phyloP scores from a whole-genome alignment of 2,113 vertebrate species.

The Rissa tridactyla region DNA sequence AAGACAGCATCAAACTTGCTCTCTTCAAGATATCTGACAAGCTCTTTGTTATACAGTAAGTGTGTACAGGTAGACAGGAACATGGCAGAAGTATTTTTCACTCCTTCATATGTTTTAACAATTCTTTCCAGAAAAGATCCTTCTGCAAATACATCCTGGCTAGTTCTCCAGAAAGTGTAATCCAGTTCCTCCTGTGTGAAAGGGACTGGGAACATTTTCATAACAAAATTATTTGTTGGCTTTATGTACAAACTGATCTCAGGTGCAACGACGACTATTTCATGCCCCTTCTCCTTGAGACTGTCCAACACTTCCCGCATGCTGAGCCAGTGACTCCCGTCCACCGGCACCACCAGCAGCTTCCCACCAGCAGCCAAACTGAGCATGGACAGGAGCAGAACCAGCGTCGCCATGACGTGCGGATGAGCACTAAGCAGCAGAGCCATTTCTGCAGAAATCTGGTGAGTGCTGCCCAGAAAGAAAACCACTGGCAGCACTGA shows the following conservation, averaged over 20 bases:
- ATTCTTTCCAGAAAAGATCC: slow-evolving; percentile 63
- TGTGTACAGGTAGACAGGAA: slow-evolving; percentile 58
- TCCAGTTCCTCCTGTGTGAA: slow-evolving; percentile 53
- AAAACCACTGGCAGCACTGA: rapidly evolving
- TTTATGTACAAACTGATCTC: slow-evolving; percentile 71
- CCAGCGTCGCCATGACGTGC: not conserved
- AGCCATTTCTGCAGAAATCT: not conserved
- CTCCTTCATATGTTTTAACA: not conserved
- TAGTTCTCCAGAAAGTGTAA: not conserved
- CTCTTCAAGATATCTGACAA: slow-evolving; percentile 72
- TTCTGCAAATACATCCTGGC: not conserved
- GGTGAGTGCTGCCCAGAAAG: not conserved
- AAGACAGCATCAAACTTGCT: slow-evolving; percentile 75
- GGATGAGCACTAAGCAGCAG: rapidly evolving
- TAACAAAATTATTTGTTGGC: slow-evolving; percentile 44
- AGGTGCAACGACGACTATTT: slow-evolving; percentile 75
- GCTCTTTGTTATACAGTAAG: slow-evolving; percentile 74
- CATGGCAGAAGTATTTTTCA: not conserved
- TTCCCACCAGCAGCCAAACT: slow-evolving; percentile 58
- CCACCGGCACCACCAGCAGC: slow-evolving; percentile 82
- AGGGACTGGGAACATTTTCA: slow-evolving; percentile 72
- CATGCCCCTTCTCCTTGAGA: slow-evolving; percentile 77
- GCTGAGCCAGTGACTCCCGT: slow-evolving; percentile 88
- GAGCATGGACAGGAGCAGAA: not conserved
- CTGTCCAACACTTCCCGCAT: slow-evolving; percentile 64